Percentiles rank a stretch among this genome's conserved stretches.
Conservation (phyloP, 2,888 invertebrate species). For the Stomorhina lunata region DNA sequence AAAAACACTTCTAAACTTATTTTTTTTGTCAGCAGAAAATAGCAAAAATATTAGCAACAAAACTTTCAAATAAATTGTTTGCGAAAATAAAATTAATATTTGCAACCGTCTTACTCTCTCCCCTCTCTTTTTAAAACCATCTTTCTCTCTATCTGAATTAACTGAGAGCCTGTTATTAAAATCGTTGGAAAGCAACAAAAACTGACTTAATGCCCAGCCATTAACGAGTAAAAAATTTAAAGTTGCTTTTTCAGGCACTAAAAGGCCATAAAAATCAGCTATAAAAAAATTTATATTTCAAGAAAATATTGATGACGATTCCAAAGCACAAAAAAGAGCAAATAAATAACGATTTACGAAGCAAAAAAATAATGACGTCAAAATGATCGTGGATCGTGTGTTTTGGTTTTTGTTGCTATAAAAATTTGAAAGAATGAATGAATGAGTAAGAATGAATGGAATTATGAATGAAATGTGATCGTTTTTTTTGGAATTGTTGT, state of each 20-base stretch:
- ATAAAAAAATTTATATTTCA: too few relatives aligned
- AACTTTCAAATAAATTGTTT: neutral
- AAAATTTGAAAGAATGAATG: neutral
- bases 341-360: constrained; percentile 37
- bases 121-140: too few relatives aligned
- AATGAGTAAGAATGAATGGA: neutral
- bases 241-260: too few relatives aligned
- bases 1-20: constrained; percentile 1
- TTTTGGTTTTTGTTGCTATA: neutral
- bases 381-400: constrained; percentile 15
- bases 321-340: too few relatives aligned
- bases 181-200: constrained; percentile 37
- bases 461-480: constrained; percentile 15
- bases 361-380: constrained; percentile 26
- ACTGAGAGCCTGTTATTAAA: constrained; percentile 62
- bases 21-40: neutral
- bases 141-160: neutral
- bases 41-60: neutral
- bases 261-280: too few relatives aligned
- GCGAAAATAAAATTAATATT: too few relatives aligned
- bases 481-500: neutral
- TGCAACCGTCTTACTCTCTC: too few relatives aligned
- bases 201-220: constrained; percentile 48
- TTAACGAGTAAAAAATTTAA: neutral
- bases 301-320: too few relatives aligned